A percentile compares a stretch with the other conserved stretches of the same genome.
phyloP scores from a whole-genome alignment of 2,888 invertebrate species.

The Drosophila greeni region DNA sequence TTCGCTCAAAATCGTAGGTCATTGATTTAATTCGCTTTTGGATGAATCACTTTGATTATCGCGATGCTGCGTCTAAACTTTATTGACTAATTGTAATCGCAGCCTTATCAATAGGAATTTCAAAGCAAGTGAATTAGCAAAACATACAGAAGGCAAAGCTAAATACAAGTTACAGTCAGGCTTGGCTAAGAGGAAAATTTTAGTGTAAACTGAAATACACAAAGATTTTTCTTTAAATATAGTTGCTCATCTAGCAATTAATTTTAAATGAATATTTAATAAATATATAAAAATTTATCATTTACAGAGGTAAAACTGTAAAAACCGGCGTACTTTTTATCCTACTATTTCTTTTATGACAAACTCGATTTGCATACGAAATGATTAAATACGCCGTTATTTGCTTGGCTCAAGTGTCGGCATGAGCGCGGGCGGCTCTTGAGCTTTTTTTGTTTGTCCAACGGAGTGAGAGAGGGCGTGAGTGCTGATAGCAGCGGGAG shows the following conservation, averaged over 20 bases:
- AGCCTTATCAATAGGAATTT: conserved; percentile 49
- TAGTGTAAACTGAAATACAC: background rate
- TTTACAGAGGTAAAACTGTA: background rate
- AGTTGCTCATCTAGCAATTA: background rate
- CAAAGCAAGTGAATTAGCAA: conserved; percentile 31
- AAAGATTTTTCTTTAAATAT: too few relatives aligned
- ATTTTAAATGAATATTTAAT: too few relatives aligned
- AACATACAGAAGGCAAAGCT: background rate
- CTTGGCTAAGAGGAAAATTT: background rate
- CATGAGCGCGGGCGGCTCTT: conserved; percentile 21
- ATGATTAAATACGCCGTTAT: conserved; percentile 61
- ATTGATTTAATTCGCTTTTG: conserved; percentile 23
- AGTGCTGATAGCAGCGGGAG: conserved; percentile 22
- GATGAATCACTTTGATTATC: conserved; percentile 15
- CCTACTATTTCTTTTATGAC: conserved; percentile 54
- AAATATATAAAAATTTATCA: background rate
- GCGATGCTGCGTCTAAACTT: conserved; percentile 11
- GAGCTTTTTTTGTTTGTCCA: conserved; percentile 28
- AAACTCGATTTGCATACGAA: conserved; percentile 67
- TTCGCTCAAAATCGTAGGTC: conserved; percentile 1
- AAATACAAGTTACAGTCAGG: background rate
- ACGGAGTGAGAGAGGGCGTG: conserved; percentile 1
- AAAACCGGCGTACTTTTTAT: background rate
- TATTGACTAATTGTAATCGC: background rate
- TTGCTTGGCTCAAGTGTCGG: conserved; percentile 26